Percentiles rank a stretch among this genome's conserved stretches.
Evolutionary conservation across 2,797 vertebrate species (phyloP).

Genomic region (Morelia viridis): DNA sequence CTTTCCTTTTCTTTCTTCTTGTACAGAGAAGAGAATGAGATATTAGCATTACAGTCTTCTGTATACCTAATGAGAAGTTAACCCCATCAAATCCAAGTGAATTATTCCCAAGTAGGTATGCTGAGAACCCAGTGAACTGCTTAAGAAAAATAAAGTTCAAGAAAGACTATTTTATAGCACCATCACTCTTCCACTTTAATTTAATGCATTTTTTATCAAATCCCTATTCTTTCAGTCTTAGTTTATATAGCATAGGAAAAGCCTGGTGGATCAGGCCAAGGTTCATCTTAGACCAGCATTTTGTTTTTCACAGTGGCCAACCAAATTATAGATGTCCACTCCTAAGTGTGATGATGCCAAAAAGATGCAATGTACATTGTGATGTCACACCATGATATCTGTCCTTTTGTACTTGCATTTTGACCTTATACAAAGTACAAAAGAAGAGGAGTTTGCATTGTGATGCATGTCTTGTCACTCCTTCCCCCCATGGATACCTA

Average conservation of each 20-base stretch:
- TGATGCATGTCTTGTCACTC: not conserved
- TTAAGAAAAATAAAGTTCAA: not conserved
- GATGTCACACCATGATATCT: not conserved
- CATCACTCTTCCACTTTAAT: not conserved
- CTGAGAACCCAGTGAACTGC: not conserved
- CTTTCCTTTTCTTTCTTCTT: too few relatives aligned
- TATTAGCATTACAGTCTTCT: not conserved
- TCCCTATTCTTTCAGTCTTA: not conserved
- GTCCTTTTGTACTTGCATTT: not conserved
- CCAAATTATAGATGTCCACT: not conserved
- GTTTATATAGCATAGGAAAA: not conserved
- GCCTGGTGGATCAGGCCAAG: not conserved
- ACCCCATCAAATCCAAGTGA: not conserved
- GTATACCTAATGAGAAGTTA: not conserved
- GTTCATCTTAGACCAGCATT: not conserved
- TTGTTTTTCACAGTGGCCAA: not conserved
- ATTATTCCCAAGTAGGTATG: not conserved
- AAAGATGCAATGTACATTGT: not conserved
- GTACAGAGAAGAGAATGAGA: not conserved
- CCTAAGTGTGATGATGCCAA: not conserved
- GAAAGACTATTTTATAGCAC: not conserved
- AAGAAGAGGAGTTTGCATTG: not conserved
- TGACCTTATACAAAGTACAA: not conserved
- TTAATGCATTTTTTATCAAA: not conserved
- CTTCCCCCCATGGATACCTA: not conserved